These are phyloP conservation scores for Drosophila rufa DNA, from an alignment of 1,140 invertebrate genomes.

Conservation along the genomic window DNA sequence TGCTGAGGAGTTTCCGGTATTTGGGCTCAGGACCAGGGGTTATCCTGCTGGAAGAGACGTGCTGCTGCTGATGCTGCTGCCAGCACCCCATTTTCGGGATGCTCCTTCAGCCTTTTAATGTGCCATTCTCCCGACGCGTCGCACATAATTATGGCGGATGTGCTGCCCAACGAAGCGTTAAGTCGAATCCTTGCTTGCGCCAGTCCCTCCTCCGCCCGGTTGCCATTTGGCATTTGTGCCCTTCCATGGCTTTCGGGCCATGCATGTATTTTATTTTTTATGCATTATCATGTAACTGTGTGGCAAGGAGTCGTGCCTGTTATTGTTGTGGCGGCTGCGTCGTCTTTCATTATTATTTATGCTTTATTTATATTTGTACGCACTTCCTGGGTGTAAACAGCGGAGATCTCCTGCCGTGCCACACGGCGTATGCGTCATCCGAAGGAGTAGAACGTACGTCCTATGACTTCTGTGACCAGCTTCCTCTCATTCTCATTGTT, in stretches of 20 bases:
- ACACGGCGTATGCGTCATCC: slow-evolving; percentile 72
- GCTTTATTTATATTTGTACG: slow-evolving; percentile 83
- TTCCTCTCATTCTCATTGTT: slow-evolving; percentile 65
- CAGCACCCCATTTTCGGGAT: slow-evolving; percentile 8
- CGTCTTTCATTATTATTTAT: slow-evolving; percentile 83
- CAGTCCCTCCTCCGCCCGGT: slow-evolving; percentile 14
- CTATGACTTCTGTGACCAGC: slow-evolving; percentile 64
- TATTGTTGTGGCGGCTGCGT: slow-evolving; percentile 49
- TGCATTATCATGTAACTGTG: slow-evolving; percentile 77
- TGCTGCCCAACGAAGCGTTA: slow-evolving; percentile 80
- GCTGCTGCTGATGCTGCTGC: not conserved
- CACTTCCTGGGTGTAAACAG: slow-evolving; percentile 72
- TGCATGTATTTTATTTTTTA: slow-evolving; percentile 82
- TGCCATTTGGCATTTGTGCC: slow-evolving; percentile 64
- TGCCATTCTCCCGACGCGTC: slow-evolving; percentile 74
- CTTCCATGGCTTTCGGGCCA: slow-evolving; percentile 64
- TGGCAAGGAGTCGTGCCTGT: slow-evolving; percentile 14
- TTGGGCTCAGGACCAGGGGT: slow-evolving; percentile 27
- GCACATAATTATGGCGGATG: slow-evolving; percentile 84
- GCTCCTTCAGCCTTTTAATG: slow-evolving; percentile 65
- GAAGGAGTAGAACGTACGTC: slow-evolving; percentile 33
- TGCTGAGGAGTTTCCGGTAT: slow-evolving; percentile 65
- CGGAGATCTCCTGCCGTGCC: slow-evolving; percentile 21
- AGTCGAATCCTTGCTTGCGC: slow-evolving; percentile 68
- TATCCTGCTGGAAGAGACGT: slow-evolving; percentile 38